Percentiles rank a stretch among this genome's conserved stretches.
Conservation (phyloP, 2,113 vertebrate genomes). For the Tetrax tetrax region DNA sequence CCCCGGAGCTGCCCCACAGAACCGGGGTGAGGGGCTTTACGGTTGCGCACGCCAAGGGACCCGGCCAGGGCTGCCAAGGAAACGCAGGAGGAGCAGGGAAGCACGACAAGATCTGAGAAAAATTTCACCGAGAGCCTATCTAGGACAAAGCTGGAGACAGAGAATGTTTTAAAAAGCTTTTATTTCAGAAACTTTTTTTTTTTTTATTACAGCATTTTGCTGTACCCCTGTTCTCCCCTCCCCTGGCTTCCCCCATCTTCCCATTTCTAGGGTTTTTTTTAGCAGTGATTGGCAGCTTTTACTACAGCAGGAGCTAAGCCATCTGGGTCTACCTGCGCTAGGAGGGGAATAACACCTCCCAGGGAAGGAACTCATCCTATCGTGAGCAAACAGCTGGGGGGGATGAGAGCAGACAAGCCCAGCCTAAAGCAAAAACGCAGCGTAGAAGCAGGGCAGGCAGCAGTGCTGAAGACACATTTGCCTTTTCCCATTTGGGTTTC, state of each 20-base stretch:
- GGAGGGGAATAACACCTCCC: not conserved
- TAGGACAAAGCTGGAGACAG: conserved; percentile 49
- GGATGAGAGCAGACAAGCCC: not conserved
- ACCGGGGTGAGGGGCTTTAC: not conserved
- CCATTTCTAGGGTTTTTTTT: not conserved
- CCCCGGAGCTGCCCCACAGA: not conserved
- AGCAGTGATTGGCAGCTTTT: conserved; percentile 38
- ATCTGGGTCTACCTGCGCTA: not conserved
- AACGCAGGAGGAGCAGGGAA: conserved; percentile 52
- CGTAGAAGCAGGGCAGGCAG: not conserved
- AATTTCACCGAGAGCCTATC: conserved; percentile 28
- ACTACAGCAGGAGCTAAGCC: conserved; percentile 9
- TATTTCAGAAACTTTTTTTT: conserved; percentile 46
- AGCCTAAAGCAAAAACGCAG: not conserved
- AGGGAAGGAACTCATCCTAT: not conserved
- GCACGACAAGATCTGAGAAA: conserved; percentile 28
- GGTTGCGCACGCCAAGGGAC: not conserved
- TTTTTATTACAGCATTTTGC: not conserved
- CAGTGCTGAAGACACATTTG: not conserved
- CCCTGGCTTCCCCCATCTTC: not conserved
- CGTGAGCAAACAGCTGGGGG: not conserved
- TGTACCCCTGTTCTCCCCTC: not conserved
- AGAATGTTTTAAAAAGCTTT: conserved; percentile 20
- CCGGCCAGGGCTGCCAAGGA: conserved; percentile 60
- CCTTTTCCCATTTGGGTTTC: not conserved